These are phyloP conservation scores for Coboldia fuscipes DNA, from an alignment of 1,140 invertebrate genomes.

Conservation along the genomic window DNA sequence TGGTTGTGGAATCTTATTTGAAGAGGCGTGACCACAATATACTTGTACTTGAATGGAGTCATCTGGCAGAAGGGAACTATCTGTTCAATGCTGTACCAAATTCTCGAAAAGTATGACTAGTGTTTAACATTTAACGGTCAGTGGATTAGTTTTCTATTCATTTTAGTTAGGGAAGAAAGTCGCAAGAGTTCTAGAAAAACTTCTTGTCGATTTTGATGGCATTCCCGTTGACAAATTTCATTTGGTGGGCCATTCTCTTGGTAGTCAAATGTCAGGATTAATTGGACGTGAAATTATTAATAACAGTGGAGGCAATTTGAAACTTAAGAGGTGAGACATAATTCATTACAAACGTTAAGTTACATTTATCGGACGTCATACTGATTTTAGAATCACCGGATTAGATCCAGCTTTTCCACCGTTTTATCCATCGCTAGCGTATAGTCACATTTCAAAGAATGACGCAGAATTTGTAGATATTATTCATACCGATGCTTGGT, in stretches of 20 bases:
- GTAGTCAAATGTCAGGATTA: constrained; percentile 47
- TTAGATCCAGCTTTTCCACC: constrained; percentile 35
- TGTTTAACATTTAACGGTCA: background rate
- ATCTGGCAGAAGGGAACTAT: constrained; percentile 31
- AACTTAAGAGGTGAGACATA: constrained; percentile 14
- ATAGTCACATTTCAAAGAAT: constrained; percentile 33
- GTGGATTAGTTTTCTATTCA: background rate
- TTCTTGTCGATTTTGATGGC: constrained; percentile 17
- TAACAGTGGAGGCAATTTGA: constrained; percentile 10
- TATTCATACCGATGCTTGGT: constrained; percentile 41
- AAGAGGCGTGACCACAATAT: constrained; percentile 20
- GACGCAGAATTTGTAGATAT: constrained; percentile 44
- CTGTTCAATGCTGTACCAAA: constrained; percentile 27
- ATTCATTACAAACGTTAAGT: background rate
- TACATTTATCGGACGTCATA: background rate
- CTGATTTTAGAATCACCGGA: constrained; percentile 24
- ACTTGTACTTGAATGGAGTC: constrained; percentile 34
- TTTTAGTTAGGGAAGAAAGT: constrained; percentile 13
- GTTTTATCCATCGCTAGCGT: constrained; percentile 28
- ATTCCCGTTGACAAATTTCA: constrained; percentile 28
- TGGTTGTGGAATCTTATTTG: constrained; percentile 23
- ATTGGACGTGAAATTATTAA: constrained; percentile 26
- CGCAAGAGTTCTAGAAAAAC: constrained; percentile 13
- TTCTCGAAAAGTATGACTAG: constrained; percentile 22
- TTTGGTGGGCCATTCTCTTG: constrained; percentile 52